These are phyloP conservation scores for Meriones unguiculatus DNA, from an alignment of 2,113 vertebrate species.

Conservation along the genomic window DNA sequence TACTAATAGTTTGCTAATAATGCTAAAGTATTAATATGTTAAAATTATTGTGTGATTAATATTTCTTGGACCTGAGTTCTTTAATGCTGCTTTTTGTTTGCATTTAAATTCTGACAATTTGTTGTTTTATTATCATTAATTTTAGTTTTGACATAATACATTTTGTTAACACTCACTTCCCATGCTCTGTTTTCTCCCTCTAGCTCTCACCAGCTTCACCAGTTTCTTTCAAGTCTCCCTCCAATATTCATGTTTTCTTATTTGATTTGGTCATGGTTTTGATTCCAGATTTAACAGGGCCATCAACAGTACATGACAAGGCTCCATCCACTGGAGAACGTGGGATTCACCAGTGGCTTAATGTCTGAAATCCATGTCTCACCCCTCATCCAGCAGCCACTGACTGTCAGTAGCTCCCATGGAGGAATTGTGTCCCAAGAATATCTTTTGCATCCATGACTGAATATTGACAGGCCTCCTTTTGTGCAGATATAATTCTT, in stretches of 20 bases:
- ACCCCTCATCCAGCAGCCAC: not conserved
- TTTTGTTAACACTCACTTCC: not conserved
- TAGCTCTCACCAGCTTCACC: not conserved
- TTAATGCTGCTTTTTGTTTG: not conserved
- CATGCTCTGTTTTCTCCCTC: not conserved
- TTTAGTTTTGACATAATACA: not conserved
- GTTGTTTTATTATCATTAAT: not conserved
- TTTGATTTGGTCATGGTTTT: not conserved
- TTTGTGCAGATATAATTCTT: not conserved
- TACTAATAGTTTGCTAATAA: not conserved
- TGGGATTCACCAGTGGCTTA: not conserved
- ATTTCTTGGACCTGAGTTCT: not conserved
- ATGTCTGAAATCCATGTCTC: not conserved
- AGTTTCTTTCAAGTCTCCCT: not conserved
- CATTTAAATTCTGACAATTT: not conserved
- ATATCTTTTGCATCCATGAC: not conserved
- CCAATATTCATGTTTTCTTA: not conserved
- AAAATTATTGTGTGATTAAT: not conserved
- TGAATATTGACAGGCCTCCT: not conserved
- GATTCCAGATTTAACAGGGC: too few species aligned
- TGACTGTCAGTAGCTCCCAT: too few species aligned
- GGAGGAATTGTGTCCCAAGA: too few species aligned
- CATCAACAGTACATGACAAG: not conserved
- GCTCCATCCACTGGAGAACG: not conserved
- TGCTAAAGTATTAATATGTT: not conserved